These are phyloP conservation scores for Cuculus canorus DNA, from an alignment of 2,797 vertebrate species.

Conservation along the genomic window DNA sequence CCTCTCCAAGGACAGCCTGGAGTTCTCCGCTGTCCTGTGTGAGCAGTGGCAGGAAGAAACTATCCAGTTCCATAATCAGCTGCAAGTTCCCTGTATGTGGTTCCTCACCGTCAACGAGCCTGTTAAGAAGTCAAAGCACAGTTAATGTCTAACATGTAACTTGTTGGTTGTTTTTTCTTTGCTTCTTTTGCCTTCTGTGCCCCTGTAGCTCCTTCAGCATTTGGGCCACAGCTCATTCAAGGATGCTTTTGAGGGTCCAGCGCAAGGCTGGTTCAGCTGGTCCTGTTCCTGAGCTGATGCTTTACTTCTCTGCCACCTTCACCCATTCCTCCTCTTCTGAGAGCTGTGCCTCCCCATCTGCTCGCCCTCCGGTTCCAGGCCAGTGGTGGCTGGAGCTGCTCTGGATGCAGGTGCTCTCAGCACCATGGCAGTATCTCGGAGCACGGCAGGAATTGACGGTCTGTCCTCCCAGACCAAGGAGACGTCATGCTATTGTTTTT, in stretches of 20 bases:
- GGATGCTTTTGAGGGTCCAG: neutral
- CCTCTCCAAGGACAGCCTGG: conserved; percentile 77
- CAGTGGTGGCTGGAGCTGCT: neutral
- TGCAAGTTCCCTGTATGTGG: conserved; percentile 85
- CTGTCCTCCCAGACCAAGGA: neutral
- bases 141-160: accelerated
- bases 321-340: neutral
- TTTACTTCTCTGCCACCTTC: neutral
- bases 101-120: conserved; percentile 58
- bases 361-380: neutral
- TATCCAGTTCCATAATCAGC: conserved; percentile 83
- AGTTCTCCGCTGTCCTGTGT: conserved; percentile 82
- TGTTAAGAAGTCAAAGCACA: conserved; percentile 64
- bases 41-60: conserved; percentile 87
- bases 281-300: neutral
- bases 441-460: neutral
- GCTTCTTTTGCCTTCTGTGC: neutral
- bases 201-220: neutral
- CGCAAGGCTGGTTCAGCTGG: neutral
- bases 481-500: neutral
- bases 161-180: neutral
- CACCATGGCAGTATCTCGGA: accelerated
- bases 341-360: neutral
- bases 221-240: neutral
- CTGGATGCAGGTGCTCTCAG: neutral